Evolutionary conservation across 2,113 vertebrate genomes (phyloP).

Genomic region (Notarius lentiginosus): DNA sequence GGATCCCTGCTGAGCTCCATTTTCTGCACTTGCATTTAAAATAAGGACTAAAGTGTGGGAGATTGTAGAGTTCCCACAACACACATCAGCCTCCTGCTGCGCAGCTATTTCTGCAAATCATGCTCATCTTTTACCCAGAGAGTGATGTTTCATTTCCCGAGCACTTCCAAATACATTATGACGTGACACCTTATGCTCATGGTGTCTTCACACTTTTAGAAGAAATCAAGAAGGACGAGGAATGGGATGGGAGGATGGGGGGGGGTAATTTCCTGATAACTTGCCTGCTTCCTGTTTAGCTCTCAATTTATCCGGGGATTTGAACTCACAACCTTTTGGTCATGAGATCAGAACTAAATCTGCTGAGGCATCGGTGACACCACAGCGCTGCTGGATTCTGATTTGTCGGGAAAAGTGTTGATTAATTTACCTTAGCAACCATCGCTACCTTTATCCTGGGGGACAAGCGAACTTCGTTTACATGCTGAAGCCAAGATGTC

Average conservation of each 20-base stretch:
- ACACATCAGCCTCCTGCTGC: conserved; percentile 17
- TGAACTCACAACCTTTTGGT: not conserved
- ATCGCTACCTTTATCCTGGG: no score
- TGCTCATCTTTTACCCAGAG: not conserved
- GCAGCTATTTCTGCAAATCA: not conserved
- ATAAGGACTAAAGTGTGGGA: not conserved
- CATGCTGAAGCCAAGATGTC: no score
- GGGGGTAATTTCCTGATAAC: not conserved
- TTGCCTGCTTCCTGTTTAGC: not conserved
- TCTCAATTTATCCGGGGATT: not conserved
- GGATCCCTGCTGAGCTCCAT: conserved; percentile 18
- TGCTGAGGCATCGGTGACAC: not conserved
- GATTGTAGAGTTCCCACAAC: conserved; percentile 8
- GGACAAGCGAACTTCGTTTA: no score
- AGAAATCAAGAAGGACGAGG: not conserved
- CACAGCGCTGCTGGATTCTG: not conserved
- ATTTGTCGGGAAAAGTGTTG: not conserved
- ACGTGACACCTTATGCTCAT: not conserved
- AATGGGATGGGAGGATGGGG: not conserved
- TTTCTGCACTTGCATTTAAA: conserved; percentile 22
- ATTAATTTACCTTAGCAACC: not conserved
- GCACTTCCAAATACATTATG: not conserved
- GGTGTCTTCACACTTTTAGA: not conserved
- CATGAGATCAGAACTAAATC: not conserved
- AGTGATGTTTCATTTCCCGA: not conserved